A percentile compares a stretch with the other conserved stretches of the same genome.
Evolutionary conservation across 2,888 invertebrate species (phyloP).

Genomic region (Hypomecis punctinalis): DNA sequence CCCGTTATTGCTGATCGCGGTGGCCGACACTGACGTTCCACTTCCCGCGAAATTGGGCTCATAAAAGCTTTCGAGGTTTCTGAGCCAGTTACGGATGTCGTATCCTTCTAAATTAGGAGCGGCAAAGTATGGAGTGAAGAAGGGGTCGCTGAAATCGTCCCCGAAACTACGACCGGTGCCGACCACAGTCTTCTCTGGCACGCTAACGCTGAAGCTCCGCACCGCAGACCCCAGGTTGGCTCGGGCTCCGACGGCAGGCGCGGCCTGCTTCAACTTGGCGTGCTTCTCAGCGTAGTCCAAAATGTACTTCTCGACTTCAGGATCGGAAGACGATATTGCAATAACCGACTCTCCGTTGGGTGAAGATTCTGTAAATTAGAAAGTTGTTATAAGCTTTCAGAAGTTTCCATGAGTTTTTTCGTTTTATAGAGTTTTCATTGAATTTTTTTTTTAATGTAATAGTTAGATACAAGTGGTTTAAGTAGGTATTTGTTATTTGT

Average conservation of each 20-base stretch:
- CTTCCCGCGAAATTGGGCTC: constrained; percentile 54
- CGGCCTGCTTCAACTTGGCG: constrained; percentile 29
- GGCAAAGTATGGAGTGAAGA: constrained; percentile 57
- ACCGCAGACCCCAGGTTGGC: constrained; percentile 37
- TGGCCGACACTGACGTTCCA: constrained; percentile 50
- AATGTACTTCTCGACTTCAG: constrained; percentile 59
- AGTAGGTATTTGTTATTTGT: too few relatives aligned
- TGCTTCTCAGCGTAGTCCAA: constrained; percentile 47
- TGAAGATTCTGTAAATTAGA: constrained; percentile 58
- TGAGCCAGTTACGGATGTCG: constrained; percentile 59
- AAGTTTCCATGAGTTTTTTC: not conserved
- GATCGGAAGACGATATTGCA: constrained; percentile 65
- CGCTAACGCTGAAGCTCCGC: constrained; percentile 55
- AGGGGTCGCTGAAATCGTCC: constrained; percentile 49
- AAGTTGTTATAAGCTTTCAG: not conserved
- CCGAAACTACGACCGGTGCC: constrained; percentile 61
- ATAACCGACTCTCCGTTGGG: constrained; percentile 64
- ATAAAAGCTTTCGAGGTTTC: constrained; percentile 58
- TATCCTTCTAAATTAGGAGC: constrained; percentile 56
- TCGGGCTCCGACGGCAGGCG: constrained; percentile 8
- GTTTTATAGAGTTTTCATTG: too few relatives aligned
- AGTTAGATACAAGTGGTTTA: too few relatives aligned
- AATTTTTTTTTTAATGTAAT: too few relatives aligned
- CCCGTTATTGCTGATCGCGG: constrained; percentile 66
- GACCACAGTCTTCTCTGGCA: constrained; percentile 54